Percentiles rank a stretch among this genome's conserved stretches.
phyloP scores from a whole-genome alignment of 2,113 vertebrate genomes.

The Pantherophis guttatus region DNA sequence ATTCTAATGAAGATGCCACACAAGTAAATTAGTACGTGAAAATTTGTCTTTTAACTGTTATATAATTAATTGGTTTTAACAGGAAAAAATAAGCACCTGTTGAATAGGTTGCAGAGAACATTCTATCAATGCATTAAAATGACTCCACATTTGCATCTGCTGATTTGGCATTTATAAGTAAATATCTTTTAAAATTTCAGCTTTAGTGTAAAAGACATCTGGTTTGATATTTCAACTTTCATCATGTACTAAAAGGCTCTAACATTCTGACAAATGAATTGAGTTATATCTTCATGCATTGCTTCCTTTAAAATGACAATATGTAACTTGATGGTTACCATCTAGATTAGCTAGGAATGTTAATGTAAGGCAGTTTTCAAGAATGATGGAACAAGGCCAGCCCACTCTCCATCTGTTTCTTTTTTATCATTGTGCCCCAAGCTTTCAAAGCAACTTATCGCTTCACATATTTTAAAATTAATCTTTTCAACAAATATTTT shows the following conservation, averaged over 20 bases:
- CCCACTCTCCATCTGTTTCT: not conserved
- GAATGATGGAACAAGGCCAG: not conserved
- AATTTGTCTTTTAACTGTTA: conserved; percentile 12
- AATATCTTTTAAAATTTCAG: conserved; percentile 19
- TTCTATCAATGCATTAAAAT: conserved; percentile 12
- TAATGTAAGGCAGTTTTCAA: not conserved
- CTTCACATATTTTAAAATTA: not conserved
- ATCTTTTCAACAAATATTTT: conserved; percentile 1
- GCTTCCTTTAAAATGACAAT: conserved; percentile 1
- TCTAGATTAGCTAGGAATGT: not conserved
- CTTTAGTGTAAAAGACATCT: conserved; percentile 11
- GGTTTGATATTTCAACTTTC: conserved; percentile 13
- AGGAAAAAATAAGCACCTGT: conserved; percentile 18
- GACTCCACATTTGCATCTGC: conserved; percentile 12
- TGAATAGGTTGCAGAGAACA: conserved; percentile 13
- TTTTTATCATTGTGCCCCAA: not conserved
- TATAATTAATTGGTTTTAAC: conserved; percentile 16
- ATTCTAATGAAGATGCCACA: conserved; percentile 27
- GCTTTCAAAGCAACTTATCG: not conserved
- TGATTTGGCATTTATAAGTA: conserved; percentile 39
- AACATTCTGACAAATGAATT: conserved; percentile 20
- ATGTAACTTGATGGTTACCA: not conserved
- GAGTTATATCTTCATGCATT: not conserved
- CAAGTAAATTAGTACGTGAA: conserved; percentile 13
- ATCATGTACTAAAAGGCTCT: conserved; percentile 17